These are phyloP conservation scores for Dicrostonyx torquatus DNA, from an alignment of 2,797 vertebrate genomes.

Conservation along the genomic window DNA sequence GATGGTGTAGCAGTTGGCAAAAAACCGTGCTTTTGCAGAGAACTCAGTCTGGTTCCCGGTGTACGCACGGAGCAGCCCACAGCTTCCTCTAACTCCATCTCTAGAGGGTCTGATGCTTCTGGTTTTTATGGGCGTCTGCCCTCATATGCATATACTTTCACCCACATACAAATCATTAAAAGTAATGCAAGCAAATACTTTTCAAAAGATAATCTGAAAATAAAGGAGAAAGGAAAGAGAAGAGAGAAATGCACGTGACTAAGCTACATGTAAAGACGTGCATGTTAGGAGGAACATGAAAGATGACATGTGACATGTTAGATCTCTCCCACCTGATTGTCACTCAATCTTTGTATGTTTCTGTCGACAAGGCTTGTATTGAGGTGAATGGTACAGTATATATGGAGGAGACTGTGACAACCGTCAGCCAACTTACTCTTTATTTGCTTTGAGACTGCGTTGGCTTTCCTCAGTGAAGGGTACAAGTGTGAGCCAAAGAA, in stretches of 20 bases:
- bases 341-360: background rate
- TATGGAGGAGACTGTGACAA: background rate
- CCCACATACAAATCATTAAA: background rate
- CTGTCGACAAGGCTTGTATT: background rate
- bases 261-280: background rate
- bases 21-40: background rate
- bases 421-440: background rate
- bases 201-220: background rate
- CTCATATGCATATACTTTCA: background rate
- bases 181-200: background rate
- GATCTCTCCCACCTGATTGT: background rate
- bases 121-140: too few relatives aligned
- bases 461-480: background rate
- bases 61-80: background rate
- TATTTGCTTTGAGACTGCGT: background rate
- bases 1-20: too few relatives aligned
- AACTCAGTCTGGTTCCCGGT: too few relatives aligned
- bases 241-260: background rate
- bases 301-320: background rate
- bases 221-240: background rate
- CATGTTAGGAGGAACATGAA: background rate
- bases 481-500: background rate
- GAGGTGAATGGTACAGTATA: background rate
- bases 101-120: background rate
- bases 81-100: too few relatives aligned